Evolutionary conservation across 2,888 invertebrate species (phyloP), one percentile per base, ranked within the genome.

Genomic region (Pogonocherus hispidulus): DNA sequence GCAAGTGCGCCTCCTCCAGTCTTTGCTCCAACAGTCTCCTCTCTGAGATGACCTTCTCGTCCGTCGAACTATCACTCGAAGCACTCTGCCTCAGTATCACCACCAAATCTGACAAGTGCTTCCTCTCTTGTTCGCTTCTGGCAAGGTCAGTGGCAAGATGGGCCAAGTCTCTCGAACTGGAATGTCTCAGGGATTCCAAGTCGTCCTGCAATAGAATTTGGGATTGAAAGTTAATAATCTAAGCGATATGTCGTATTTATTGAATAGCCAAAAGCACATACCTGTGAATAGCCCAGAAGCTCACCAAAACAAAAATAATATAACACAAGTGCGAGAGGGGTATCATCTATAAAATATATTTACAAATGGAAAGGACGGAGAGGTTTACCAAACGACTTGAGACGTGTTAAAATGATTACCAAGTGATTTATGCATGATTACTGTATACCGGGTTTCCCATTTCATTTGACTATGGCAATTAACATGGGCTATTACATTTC

Each of bases 1-100:
- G 96, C 80, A 95, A 88, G 82, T 95, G 93, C 0, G 95, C 91
- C 81, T 96, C 96, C 78, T 94, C 93, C 66, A 96, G 84, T 78
- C 94, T 91, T 69, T 94, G 90, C 73, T 94, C 92, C 27, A 96
- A 86, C 20, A 93, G 83, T 72, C 89, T 89, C 59, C 91, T 86
- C 78, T 92, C 92, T n/a, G 89, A 87, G 74, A 88, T 84, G 1
- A 90, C 84, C 75, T 89, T 87, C 67, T 81, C 79, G 73, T 91
- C 91, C 67, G 89, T 88, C 1, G 86, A 85, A 80, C 70, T 85
- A 59, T 76, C 86, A 76, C 76, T 87, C 80, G 11, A 83, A 74
- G 77, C 85, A 77, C 84, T 86, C 82, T 77, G 89, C 78, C 84
- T 89, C 84, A 89, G 87, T 66, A 86, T 90, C 78, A 84, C 91